These are phyloP conservation scores for Plestiodon gilberti DNA, from an alignment of 2,113 vertebrate species.

Conservation along the genomic window DNA sequence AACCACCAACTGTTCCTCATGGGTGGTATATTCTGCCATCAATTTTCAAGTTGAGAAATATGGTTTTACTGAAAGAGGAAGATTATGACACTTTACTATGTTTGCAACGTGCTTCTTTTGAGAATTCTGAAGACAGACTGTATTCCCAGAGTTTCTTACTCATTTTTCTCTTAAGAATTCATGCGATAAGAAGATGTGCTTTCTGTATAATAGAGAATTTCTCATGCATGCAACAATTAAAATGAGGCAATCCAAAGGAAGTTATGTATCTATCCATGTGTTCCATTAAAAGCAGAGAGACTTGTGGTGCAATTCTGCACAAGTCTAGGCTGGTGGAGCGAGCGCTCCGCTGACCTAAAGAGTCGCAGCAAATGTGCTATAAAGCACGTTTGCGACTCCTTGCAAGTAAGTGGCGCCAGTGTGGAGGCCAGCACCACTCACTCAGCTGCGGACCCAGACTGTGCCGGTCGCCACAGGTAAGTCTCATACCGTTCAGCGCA, in stretches of 20 bases:
- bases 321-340: no score
- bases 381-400: no score
- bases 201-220: background rate
- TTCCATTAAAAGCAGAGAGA: background rate
- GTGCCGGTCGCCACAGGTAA: no score
- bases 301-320: no score
- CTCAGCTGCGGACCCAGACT: no score
- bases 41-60: background rate
- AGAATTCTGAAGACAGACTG: background rate
- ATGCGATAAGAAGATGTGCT: background rate
- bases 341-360: no score
- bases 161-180: background rate
- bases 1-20: slow-evolving; percentile 49
- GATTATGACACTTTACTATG: background rate
- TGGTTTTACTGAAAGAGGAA: background rate
- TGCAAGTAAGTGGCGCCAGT: no score
- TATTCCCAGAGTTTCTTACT: background rate
- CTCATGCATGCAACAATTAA: background rate
- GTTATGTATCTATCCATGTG: background rate
- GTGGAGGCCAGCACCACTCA: no score
- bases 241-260: background rate
- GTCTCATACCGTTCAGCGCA: no score
- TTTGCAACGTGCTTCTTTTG: background rate
- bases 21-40: slow-evolving; percentile 39
- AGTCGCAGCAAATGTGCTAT: no score